phyloP scores from a whole-genome alignment of 2,888 invertebrate genomes.

The Endomychus coccineus region DNA sequence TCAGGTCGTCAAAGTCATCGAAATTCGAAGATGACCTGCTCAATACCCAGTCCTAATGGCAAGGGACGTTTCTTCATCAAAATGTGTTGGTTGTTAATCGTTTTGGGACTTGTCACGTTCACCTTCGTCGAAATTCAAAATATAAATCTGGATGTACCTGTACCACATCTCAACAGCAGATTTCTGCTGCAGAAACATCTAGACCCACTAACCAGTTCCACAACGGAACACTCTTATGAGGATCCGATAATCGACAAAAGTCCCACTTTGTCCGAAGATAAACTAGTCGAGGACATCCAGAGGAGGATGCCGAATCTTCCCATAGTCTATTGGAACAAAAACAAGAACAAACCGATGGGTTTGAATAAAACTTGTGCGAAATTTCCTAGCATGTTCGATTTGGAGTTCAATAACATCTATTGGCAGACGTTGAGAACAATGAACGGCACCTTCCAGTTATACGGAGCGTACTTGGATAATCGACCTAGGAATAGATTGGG shows the following conservation, averaged over 20 bases:
- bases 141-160: constrained; percentile 38
- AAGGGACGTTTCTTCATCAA: constrained; percentile 45
- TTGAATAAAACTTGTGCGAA: constrained; percentile 71
- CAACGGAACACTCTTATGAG: constrained; percentile 42
- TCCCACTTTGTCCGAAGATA: constrained; percentile 60
- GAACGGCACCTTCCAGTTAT: constrained; percentile 85
- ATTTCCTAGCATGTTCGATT: constrained; percentile 81
- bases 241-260: constrained; percentile 56
- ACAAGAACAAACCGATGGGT: constrained; percentile 65
- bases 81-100: constrained; percentile 41
- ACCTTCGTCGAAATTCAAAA: constrained; percentile 43
- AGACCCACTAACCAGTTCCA: constrained; percentile 40
- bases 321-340: constrained; percentile 76
- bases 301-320: constrained; percentile 76
- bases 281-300: constrained; percentile 70
- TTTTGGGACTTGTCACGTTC: constrained; percentile 32
- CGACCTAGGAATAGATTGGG: constrained; percentile 70
- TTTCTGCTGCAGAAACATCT: constrained; percentile 48
- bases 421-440: constrained; percentile 81
- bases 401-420: constrained; percentile 89
- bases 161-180: constrained; percentile 43
- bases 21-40: constrained; percentile 21
- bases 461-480: constrained; percentile 83
- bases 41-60: constrained; percentile 17
- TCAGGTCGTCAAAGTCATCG: constrained; percentile 30